Conservation (phyloP, 2,888 invertebrate genomes). For the Dynastes tityus region DNA sequence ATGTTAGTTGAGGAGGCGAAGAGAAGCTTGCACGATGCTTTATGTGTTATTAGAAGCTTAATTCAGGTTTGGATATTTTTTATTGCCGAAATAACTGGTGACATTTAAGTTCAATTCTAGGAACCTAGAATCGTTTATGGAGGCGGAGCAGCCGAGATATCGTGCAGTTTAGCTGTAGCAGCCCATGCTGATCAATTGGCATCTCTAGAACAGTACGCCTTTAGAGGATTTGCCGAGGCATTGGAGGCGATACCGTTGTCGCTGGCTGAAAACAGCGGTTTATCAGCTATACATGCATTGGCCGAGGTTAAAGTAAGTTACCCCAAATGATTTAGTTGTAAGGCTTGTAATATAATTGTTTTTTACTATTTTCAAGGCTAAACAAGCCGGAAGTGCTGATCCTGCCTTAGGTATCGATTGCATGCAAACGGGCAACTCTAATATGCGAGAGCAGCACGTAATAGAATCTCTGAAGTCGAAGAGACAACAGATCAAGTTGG, state of each 20-base stretch:
- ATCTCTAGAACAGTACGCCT: slow-evolving; percentile 97
- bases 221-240: slow-evolving; percentile 95
- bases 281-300: slow-evolving; percentile 93
- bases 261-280: slow-evolving; percentile 96
- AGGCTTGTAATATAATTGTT: too few species aligned
- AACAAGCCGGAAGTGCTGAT: slow-evolving; percentile 89
- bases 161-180: slow-evolving; percentile 93
- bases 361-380: slow-evolving; percentile 71
- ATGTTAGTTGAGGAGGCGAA: slow-evolving; percentile 93
- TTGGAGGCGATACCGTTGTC: slow-evolving; percentile 96
- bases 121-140: slow-evolving; percentile 94
- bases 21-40: slow-evolving; percentile 92
- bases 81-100: too few species aligned
- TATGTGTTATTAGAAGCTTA: slow-evolving; percentile 73
- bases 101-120: slow-evolving; percentile 62
- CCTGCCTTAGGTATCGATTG: slow-evolving; percentile 96
- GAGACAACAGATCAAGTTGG: slow-evolving; percentile 96
- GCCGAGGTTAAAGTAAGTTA: slow-evolving; percentile 83
- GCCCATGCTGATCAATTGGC: slow-evolving; percentile 90
- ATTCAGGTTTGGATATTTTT: slow-evolving; percentile 62
- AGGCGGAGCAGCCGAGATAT: slow-evolving; percentile 96
- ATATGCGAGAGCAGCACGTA: slow-evolving; percentile 96
- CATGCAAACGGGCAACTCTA: slow-evolving; percentile 84
- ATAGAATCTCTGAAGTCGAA: slow-evolving; percentile 98
- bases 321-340: too few species aligned